Evolutionary conservation across 2,113 vertebrate genomes (phyloP).

Genomic region (Phoenicopterus ruber): DNA sequence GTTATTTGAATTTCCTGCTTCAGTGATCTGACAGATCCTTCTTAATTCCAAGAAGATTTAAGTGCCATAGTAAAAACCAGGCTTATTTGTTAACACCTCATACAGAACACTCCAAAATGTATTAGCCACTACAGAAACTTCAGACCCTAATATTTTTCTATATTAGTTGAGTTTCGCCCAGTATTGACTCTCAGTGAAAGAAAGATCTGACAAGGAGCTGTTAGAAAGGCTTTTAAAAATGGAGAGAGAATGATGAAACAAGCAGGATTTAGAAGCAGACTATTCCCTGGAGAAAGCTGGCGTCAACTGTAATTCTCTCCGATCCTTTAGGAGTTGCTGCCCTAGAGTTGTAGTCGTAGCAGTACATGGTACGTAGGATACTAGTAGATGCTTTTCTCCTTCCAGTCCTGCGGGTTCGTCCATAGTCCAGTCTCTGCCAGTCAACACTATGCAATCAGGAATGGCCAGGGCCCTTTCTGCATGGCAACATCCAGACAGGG

Average conservation of each 20-base stretch:
- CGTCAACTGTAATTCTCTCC: background rate
- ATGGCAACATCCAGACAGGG: conserved; percentile 93
- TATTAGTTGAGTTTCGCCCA: background rate
- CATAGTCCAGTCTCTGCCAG: background rate
- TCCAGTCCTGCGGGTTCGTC: background rate
- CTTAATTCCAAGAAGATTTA: background rate
- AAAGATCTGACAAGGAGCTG: background rate
- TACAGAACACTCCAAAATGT: background rate
- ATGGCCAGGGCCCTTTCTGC: conserved; percentile 33
- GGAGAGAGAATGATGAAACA: background rate
- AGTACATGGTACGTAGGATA: background rate
- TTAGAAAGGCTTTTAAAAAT: background rate
- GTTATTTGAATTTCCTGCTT: background rate
- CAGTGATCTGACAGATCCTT: background rate
- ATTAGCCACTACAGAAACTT: background rate
- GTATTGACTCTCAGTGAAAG: background rate
- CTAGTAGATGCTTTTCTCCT: background rate
- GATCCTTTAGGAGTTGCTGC: background rate
- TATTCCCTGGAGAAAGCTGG: background rate
- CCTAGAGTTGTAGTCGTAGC: background rate
- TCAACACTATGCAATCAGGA: background rate
- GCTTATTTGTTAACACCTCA: background rate
- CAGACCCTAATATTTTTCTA: background rate
- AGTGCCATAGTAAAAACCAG: background rate
- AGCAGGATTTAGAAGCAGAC: background rate